phyloP scores from a whole-genome alignment of 2,888 invertebrate genomes.

The Aquatica leii region DNA sequence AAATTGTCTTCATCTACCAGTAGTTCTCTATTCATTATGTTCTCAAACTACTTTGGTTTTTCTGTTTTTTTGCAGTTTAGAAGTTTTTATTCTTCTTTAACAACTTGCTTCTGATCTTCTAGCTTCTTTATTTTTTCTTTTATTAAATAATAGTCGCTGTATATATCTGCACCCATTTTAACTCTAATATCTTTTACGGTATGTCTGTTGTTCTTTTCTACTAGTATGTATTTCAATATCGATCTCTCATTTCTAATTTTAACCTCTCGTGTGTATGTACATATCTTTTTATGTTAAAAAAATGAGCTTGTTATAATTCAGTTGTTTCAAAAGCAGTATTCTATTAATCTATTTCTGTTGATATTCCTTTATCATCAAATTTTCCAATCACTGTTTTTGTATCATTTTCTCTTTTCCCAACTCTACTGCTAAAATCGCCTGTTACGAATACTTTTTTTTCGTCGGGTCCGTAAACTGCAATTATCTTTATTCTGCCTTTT shows the following conservation, averaged over 20 bases:
- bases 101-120: too few relatives aligned
- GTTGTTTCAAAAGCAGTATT: background rate
- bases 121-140: too few relatives aligned
- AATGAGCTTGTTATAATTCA: background rate
- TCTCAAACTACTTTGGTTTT: too few relatives aligned
- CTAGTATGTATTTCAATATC: background rate
- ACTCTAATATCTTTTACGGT: too few relatives aligned
- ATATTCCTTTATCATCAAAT: background rate
- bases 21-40: too few relatives aligned
- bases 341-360: background rate
- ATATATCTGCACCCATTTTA: too few relatives aligned
- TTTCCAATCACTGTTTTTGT: background rate
- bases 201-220: slow-evolving; percentile 1
- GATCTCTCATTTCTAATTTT: background rate
- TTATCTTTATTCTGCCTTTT: background rate
- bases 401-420: background rate
- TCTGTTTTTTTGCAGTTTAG: too few relatives aligned
- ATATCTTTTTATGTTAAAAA: background rate
- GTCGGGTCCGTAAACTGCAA: slow-evolving; percentile 14
- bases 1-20: too few relatives aligned
- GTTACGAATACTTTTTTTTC: background rate
- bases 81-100: too few relatives aligned
- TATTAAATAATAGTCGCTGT: too few relatives aligned
- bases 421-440: background rate
- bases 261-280: background rate